Base-by-base conservation (phyloP, 1,140 invertebrate genomes). In the Drosophila nannoptera region DNA sequence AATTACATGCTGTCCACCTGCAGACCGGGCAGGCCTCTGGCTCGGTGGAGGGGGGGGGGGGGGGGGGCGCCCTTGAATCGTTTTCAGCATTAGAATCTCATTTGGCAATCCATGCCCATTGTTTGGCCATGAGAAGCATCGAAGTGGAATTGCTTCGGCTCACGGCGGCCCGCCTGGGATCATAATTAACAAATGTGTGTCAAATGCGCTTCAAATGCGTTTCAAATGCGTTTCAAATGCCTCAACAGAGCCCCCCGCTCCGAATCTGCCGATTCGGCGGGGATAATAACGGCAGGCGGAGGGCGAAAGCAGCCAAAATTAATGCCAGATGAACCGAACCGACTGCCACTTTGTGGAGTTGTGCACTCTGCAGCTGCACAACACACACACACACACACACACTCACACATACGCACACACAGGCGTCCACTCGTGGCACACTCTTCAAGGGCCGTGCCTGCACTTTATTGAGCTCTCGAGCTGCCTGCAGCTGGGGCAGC, bases 181-280 rank as follows among this genome's bases (percentile, higher is more conserved):
- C 52, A 72, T 53, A 72, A 70, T 73, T 67, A 59, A 59, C 59
- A 64, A 73, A 69, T 69, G 48, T 50, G 66, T 58, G 53, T 63
- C 59, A 58, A 73, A 69, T 64, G 53, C n/a, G n/a, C n/a, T n/a
- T n/a, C 59, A 64, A 73, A 69, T 69, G 48, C 43, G 66, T 58
- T 58, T 63, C 59, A 58, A 73, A 69, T 64, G 53, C n/a, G n/a
- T n/a, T n/a, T n/a, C n/a, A n/a, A 6, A 2, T 14, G 12, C 22
- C 22, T 45, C 43, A 7, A 45, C 22, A 16, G 12, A 38, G 36
- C 36, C 36, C 7, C 36, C 8, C 11, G 0, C 36, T 38, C 36
- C 8, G 8, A 38, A 9, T 38, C 11, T 11, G 33, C 49, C 8
- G 7, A 4, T 35, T n/a, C 45, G 8, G n/a, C 14, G n/a, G 22